Conservation (phyloP, 2,113 vertebrate genomes). For the Lynx canadensis region DNA sequence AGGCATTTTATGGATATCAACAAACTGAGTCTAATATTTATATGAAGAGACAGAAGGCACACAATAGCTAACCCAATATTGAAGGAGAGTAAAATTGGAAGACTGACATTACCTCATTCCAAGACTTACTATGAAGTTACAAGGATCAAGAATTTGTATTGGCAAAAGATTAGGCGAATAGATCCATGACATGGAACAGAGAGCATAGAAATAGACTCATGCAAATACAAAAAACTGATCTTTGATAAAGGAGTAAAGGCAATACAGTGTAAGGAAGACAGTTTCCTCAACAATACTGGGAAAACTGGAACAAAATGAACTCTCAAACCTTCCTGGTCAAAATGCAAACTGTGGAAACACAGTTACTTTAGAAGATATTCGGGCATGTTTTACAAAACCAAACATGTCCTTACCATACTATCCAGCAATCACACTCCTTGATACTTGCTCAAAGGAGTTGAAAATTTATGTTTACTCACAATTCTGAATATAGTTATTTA, state of each 20-base stretch:
- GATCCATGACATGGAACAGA: neutral
- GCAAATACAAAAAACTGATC: neutral
- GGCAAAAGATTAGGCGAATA: neutral
- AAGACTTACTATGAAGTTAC: neutral
- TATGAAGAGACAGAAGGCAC: neutral
- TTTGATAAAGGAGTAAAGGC: neutral
- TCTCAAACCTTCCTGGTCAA: neutral
- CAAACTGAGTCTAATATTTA: neutral
- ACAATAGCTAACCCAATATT: neutral
- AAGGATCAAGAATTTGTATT: neutral
- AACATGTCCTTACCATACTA: neutral
- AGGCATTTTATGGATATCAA: neutral
- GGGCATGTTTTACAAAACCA: neutral
- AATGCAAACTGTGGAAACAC: neutral
- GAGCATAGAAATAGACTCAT: neutral
- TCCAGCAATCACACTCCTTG: neutral
- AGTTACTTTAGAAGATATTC: neutral
- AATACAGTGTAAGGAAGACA: neutral
- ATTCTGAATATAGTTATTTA: neutral
- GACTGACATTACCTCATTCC: neutral
- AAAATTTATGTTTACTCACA: neutral
- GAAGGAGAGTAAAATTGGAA: neutral
- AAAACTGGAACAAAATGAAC: neutral
- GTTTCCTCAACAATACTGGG: neutral
- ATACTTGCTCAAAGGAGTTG: neutral